Conservation (phyloP, 2,888 invertebrate species). For the Harpagoxenus sublaevis region DNA sequence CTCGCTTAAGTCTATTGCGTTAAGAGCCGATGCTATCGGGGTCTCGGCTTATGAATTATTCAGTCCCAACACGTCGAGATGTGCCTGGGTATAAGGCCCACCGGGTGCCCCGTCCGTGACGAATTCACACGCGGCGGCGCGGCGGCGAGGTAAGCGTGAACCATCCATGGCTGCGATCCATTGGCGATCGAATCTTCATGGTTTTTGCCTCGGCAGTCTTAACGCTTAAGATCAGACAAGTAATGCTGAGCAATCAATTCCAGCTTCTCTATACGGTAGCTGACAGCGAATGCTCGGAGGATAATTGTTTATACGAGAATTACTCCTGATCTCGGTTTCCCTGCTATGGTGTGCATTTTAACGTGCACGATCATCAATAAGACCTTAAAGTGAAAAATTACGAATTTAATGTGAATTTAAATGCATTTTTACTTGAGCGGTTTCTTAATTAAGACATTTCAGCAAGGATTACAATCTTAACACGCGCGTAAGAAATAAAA, state of each 20-base stretch:
- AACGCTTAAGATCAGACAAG: slow-evolving; percentile 4
- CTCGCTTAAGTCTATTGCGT: slow-evolving; percentile 80
- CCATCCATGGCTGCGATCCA: background rate
- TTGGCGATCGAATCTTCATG: slow-evolving; percentile 27
- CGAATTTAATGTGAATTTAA: background rate
- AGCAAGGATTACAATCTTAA: background rate
- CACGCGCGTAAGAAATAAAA: background rate
- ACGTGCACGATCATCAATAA: background rate
- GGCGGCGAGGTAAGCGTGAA: slow-evolving; percentile 20
- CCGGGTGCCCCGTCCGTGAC: slow-evolving; percentile 56
- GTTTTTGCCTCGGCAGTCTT: background rate
- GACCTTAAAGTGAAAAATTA: background rate
- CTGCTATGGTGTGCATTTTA: background rate
- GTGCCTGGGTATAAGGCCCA: slow-evolving; percentile 64
- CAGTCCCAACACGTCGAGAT: slow-evolving; percentile 68
- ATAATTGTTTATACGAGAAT: slow-evolving; percentile 18
- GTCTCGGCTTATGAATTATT: slow-evolving; percentile 80
- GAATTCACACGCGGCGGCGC: slow-evolving; percentile 52
- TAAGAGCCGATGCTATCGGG: slow-evolving; percentile 77
- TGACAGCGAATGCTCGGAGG: background rate
- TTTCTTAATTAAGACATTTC: background rate
- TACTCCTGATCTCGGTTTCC: background rate
- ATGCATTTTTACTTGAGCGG: background rate
- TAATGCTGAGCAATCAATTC: slow-evolving; percentile 30
- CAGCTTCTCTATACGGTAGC: slow-evolving; percentile 15